Base-by-base conservation (phyloP, 2,888 invertebrate genomes). In the Thereva nobilitata region DNA sequence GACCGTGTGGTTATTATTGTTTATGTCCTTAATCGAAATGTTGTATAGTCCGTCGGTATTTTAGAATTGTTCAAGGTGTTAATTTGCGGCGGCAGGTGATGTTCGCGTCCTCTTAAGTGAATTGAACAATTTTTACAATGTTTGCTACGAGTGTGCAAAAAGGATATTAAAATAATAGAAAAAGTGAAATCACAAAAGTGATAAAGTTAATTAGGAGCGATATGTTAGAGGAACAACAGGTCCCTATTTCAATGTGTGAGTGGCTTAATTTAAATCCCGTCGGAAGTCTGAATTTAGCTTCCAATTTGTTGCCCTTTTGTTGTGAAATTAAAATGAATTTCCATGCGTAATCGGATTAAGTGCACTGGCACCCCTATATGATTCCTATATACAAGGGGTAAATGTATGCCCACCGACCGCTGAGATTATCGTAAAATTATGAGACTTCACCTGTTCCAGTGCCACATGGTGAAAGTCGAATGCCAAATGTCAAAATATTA, bases 191-290 rank as follows among this genome's bases (percentile, higher is more conserved):
- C 49, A 50, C 41, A 61, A 61, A 50, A 61, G 50, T 59, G 57
- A n/a, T 8, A n/a, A 40, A 8, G 56, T 45, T 45, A 42, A 44
- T 49, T 23, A 23, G 38, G 12, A 53, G 34, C 12, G 65, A 63
- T 49, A 79, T 80, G 79, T 78, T 80, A 72, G 79, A 79, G 67
- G 80, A 79, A 68, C 80, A 79, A 64, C 79, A 79, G 64, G 78
- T 79, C 71, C 76, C 77, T 45, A 77, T 80, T 70, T 77, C 78
- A 59, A 74, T 80, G 75, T 79, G 80, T 80, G 74, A 80, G 80
- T 79, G 64, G 5, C 45, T 59, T 53, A 52, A 10, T 64, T 34
- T 6, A 61, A 23, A 34, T 45, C 34, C 61, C 61, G 61, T 40
- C 61, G 61, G 61, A 37, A 40, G n/a, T 61, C 50, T 50, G 40